Evolutionary conservation across 2,888 invertebrate species (phyloP).

Genomic region (Sminthurinus aureus): DNA sequence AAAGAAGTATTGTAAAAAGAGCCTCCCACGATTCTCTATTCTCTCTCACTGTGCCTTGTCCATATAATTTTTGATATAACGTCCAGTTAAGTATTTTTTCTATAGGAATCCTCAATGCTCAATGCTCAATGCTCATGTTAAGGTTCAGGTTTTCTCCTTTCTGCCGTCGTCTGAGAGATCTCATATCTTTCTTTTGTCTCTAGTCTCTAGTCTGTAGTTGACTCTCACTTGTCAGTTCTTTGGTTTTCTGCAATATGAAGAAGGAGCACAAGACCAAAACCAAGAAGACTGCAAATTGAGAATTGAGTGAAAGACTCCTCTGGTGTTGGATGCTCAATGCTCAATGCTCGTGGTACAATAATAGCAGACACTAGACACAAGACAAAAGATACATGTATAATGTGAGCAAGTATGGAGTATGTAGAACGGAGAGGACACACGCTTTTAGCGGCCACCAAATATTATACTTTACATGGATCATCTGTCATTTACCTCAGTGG

Average conservation of each 20-base stretch:
- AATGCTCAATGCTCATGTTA: no score
- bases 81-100: not conserved
- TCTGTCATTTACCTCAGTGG: constrained; percentile 14
- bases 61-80: not conserved
- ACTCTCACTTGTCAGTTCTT: no score
- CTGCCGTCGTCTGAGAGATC: no score
- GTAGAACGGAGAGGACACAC: not conserved
- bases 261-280: no score
- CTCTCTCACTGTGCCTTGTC: no score
- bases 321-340: not conserved
- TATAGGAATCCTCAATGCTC: no score
- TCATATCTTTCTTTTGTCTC: no score
- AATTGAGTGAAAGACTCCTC: constrained; percentile 9
- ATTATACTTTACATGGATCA: constrained; percentile 21
- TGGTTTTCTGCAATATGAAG: no score
- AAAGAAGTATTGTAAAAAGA: not conserved
- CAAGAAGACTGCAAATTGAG: not conserved
- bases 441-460: constrained; percentile 1
- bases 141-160: no score
- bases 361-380: no score
- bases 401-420: not conserved
- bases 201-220: no score
- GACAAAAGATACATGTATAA: not conserved
- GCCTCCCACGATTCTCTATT: not conserved
- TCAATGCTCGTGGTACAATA: not conserved